phyloP scores from a whole-genome alignment of 2,888 invertebrate genomes.

The Callyntrura sp. region DNA sequence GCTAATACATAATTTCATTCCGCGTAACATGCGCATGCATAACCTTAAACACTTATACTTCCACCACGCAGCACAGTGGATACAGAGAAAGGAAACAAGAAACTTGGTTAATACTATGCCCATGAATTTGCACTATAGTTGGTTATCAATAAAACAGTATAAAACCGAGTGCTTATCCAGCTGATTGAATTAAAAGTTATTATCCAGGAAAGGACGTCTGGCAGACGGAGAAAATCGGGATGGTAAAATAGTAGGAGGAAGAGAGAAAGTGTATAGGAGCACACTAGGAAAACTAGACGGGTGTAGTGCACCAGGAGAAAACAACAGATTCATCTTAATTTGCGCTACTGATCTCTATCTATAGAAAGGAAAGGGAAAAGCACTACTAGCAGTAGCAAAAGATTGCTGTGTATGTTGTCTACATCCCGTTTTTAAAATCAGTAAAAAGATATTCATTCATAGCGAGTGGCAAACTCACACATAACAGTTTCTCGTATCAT shows the following conservation, averaged over 20 bases:
- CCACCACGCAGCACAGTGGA: too few relatives aligned
- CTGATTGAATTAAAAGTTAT: slow-evolving; percentile 59
- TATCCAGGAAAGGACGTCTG: slow-evolving; percentile 31
- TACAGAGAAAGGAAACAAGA: neutral
- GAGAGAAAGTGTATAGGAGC: neutral
- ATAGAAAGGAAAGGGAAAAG: neutral
- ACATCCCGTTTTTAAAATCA: slow-evolving; percentile 3
- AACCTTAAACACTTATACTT: neutral
- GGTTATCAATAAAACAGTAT: slow-evolving; percentile 30
- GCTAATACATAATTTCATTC: neutral
- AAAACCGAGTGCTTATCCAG: slow-evolving; percentile 43
- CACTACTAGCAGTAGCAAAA: neutral
- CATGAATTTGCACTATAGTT: neutral
- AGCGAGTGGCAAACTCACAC: neutral
- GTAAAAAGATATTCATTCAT: neutral
- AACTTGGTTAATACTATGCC: neutral
- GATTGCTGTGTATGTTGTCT: neutral
- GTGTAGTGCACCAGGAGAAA: slow-evolving; percentile 13
- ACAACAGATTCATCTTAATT: slow-evolving; percentile 69
- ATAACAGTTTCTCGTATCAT: neutral
- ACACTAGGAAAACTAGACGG: neutral
- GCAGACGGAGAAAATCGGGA: neutral
- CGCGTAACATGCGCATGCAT: neutral
- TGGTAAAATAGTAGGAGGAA: slow-evolving; percentile 1
- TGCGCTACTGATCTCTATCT: neutral